These are phyloP conservation scores for Xiphophorus maculatus DNA, from an alignment of 2,113 vertebrate species.

Conservation along the genomic window DNA sequence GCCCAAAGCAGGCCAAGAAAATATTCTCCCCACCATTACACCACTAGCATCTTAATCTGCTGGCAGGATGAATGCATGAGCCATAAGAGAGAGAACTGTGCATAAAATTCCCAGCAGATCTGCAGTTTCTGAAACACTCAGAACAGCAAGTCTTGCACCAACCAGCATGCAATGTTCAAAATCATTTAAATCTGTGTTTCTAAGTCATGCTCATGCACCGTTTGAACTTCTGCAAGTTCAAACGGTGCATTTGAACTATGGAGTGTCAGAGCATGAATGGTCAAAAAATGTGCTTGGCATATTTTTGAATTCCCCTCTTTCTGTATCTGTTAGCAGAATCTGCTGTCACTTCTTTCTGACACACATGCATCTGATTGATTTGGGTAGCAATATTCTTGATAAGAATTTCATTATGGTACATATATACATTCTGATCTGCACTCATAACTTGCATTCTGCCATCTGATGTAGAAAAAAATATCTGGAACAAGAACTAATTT, in stretches of 20 bases:
- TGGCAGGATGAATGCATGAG: background rate
- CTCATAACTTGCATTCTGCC: background rate
- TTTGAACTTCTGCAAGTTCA: too few relatives aligned
- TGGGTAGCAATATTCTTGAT: background rate
- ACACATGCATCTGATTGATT: slow-evolving; percentile 1
- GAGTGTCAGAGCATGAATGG: too few relatives aligned
- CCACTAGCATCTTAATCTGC: background rate
- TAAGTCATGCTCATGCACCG: too few relatives aligned
- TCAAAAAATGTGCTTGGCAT: background rate
- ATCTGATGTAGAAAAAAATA: background rate
- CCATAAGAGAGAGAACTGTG: too few relatives aligned
- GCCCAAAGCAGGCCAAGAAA: background rate
- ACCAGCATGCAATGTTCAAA: too few relatives aligned
- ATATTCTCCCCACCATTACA: background rate
- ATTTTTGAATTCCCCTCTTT: background rate
- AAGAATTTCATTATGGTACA: slow-evolving; percentile 4
- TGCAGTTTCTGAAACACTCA: too few relatives aligned
- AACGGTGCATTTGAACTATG: too few relatives aligned
- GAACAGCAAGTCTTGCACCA: too few relatives aligned
- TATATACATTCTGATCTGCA: slow-evolving; percentile 1
- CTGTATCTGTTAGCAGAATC: slow-evolving; percentile 7
- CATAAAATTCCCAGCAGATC: too few relatives aligned
- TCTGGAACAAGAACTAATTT: background rate
- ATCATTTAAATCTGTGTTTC: too few relatives aligned
- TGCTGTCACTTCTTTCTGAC: background rate